phyloP scores from a whole-genome alignment of 2,888 invertebrate genomes.

The Fissipunctia ypsillon region DNA sequence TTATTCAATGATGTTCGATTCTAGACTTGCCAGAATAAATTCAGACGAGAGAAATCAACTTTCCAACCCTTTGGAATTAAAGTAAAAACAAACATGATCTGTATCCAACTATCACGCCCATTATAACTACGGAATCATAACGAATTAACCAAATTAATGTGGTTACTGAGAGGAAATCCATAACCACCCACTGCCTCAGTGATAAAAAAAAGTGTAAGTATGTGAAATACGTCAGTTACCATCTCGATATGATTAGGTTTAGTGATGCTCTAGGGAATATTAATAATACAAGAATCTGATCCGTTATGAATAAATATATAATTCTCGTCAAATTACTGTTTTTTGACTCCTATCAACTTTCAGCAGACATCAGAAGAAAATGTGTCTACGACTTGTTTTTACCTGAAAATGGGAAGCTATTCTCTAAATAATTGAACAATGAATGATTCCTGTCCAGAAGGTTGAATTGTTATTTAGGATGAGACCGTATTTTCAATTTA shows the following conservation, averaged over 20 bases:
- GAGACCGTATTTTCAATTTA: background rate
- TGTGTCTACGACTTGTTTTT: background rate
- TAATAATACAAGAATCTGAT: conserved; percentile 8
- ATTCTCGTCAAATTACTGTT: background rate
- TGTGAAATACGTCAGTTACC: conserved; percentile 45
- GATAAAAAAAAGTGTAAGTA: conserved; percentile 54
- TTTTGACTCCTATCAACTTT: background rate
- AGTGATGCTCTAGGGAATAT: conserved; percentile 39
- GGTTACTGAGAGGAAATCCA: conserved; percentile 50
- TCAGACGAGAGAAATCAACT: background rate
- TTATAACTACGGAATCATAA: conserved; percentile 26
- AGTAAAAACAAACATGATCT: background rate
- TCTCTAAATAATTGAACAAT: background rate
- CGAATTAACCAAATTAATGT: conserved; percentile 22
- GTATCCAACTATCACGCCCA: conserved; percentile 7
- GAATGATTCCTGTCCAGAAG: no score
- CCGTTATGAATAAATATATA: background rate
- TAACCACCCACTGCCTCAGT: conserved; percentile 40
- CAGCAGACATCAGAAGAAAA: background rate
- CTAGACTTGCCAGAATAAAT: background rate
- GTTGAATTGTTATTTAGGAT: background rate
- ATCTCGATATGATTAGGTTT: conserved; percentile 40
- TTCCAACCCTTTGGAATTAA: background rate
- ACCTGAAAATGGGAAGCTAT: background rate
- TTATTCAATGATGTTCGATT: background rate